Conservation (phyloP, 2,888 invertebrate species). For the Andrena dorsata region DNA sequence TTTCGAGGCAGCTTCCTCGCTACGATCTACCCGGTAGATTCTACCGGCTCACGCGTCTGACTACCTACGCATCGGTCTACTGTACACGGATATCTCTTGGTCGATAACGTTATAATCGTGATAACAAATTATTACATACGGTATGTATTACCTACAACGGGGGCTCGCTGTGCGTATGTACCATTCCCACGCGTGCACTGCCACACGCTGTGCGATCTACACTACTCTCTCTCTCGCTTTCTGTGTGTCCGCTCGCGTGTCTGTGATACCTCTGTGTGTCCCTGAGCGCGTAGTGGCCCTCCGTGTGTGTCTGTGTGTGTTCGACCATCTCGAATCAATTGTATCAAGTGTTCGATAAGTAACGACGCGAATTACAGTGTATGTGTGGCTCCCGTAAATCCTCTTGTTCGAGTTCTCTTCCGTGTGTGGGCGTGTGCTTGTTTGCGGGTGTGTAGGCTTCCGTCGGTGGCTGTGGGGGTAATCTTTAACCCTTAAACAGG, state of each 20-base stretch:
- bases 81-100: constrained; percentile 51
- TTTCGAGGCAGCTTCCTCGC: constrained; percentile 33
- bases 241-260: neutral
- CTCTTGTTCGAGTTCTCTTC: constrained; percentile 1
- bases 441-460: constrained; percentile 7
- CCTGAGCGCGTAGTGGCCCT: constrained; percentile 10
- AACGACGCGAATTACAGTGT: neutral
- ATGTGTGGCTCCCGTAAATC: constrained; percentile 34
- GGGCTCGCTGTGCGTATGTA: constrained; percentile 60
- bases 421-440: constrained; percentile 1
- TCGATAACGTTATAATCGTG: constrained; percentile 54
- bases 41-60: neutral
- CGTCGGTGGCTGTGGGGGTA: constrained; percentile 19
- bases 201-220: constrained; percentile 52
- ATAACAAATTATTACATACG: constrained; percentile 44
- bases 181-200: constrained; percentile 46
- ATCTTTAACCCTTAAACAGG: constrained; percentile 66
- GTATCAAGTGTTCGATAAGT: neutral
- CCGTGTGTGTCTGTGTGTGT: neutral
- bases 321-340: neutral
- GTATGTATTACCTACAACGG: constrained; percentile 33
- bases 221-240: constrained; percentile 1
- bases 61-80: constrained; percentile 46
- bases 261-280: neutral
- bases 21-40: constrained; percentile 33